phyloP scores from a whole-genome alignment of 2,797 vertebrate genomes.

The Myotis myotis region DNA sequence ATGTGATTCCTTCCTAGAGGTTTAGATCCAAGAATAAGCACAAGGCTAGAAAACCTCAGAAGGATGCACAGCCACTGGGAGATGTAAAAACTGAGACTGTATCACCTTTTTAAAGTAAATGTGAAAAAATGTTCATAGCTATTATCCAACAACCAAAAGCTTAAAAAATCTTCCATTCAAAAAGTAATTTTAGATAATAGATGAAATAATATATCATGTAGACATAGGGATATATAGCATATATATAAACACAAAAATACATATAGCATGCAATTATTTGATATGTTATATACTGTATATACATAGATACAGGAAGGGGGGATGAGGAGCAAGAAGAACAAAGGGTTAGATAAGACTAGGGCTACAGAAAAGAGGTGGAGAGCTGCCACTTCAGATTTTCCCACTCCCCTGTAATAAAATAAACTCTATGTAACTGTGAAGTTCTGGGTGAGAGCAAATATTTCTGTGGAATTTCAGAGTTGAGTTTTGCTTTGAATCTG shows the following conservation, averaged over 20 bases:
- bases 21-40: not conserved
- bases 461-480: not conserved
- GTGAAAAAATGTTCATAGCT: not conserved
- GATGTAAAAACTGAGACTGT: not conserved
- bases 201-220: not conserved
- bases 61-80: not conserved
- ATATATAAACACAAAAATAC: not conserved
- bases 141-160: not conserved
- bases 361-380: not conserved
- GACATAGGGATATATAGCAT: not conserved
- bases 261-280: not conserved
- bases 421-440: not conserved
- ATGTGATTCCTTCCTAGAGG: not conserved
- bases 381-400: accelerated
- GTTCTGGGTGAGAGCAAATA: not conserved
- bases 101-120: not conserved
- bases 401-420: not conserved
- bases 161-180: not conserved
- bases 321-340: not conserved
- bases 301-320: not conserved
- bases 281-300: not conserved
- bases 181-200: not conserved
- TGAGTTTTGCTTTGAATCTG: not conserved
- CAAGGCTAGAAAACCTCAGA: not conserved
- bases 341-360: not conserved